These are phyloP conservation scores for Ictalurus punctatus DNA, from an alignment of 2,113 vertebrate genomes.

Conservation along the genomic window DNA sequence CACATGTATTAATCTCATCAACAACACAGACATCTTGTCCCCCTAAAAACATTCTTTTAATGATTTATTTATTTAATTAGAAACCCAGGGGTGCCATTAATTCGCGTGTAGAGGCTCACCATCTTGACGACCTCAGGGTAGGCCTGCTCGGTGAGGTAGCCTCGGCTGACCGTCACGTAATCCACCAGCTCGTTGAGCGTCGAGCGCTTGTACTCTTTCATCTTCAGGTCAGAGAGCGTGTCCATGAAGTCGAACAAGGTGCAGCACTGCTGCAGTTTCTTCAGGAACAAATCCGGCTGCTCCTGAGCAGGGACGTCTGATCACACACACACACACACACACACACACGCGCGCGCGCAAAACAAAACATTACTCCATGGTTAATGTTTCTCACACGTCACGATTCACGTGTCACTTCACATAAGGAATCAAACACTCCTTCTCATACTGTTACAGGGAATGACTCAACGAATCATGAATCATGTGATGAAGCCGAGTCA, in stretches of 20 bases:
- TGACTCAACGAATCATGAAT: too few species aligned
- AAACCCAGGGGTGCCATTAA: background rate
- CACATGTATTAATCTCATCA: background rate
- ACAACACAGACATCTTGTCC: background rate
- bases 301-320: conserved; percentile 96
- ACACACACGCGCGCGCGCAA: conserved; percentile 1
- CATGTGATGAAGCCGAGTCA: too few species aligned
- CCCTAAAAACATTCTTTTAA: too few species aligned
- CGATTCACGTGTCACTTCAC: too few species aligned
- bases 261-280: conserved; percentile 99
- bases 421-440: too few species aligned
- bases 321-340: conserved; percentile 61
- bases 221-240: conserved; percentile 99
- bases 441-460: too few species aligned
- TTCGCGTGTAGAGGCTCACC: conserved; percentile 76
- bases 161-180: conserved; percentile 99
- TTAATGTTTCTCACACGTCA: background rate
- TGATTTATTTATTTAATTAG: too few species aligned
- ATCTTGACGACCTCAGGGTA: conserved; percentile 99
- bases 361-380: background rate
- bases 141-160: conserved; percentile 98
- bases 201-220: conserved; percentile 99
- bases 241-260: conserved; percentile 99
- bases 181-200: conserved; percentile 99
- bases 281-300: conserved; percentile 99